phyloP scores from a whole-genome alignment of 2,113 vertebrate species.

The Nannobrachium achirus region DNA sequence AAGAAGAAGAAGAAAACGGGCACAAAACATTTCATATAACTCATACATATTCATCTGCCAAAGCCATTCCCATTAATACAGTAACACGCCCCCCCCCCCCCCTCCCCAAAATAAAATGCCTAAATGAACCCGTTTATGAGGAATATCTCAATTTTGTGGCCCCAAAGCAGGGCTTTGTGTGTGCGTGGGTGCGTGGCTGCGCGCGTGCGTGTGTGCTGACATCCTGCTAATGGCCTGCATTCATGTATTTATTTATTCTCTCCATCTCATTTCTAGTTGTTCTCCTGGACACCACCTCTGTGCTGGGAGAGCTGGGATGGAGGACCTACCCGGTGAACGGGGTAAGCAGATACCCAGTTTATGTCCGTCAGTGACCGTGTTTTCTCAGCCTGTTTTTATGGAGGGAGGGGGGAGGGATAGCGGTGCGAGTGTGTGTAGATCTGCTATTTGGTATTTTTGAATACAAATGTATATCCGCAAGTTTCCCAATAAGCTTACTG shows the following conservation, averaged over 20 bases:
- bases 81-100: neutral
- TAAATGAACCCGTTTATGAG: conserved; percentile 58
- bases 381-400: too few species aligned
- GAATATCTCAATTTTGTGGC: conserved; percentile 59
- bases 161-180: conserved; percentile 50
- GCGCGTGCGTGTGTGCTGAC: conserved; percentile 20
- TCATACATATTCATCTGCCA: conserved; percentile 65
- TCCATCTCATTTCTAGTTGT: conserved; percentile 85
- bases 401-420: too few species aligned
- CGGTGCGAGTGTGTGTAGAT: too few species aligned
- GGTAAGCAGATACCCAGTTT: conserved; percentile 79
- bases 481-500: too few species aligned
- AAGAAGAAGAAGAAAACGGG: conserved; percentile 40
- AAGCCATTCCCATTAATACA: conserved; percentile 49
- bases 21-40: neutral
- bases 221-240: conserved; percentile 53
- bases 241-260: conserved; percentile 3
- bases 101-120: conserved; percentile 24
- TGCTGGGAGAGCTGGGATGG: conserved; percentile 92
- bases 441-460: too few species aligned
- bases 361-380: conserved; percentile 8
- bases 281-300: conserved; percentile 91
- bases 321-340: conserved; percentile 94
- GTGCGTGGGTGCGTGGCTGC: neutral
- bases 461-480: too few species aligned